A percentile compares a stretch with the other conserved stretches of the same genome.
These are phyloP conservation scores for Zaprionus inermis DNA, from an alignment of 1,140 invertebrate genomes.

Conservation along the genomic window DNA sequence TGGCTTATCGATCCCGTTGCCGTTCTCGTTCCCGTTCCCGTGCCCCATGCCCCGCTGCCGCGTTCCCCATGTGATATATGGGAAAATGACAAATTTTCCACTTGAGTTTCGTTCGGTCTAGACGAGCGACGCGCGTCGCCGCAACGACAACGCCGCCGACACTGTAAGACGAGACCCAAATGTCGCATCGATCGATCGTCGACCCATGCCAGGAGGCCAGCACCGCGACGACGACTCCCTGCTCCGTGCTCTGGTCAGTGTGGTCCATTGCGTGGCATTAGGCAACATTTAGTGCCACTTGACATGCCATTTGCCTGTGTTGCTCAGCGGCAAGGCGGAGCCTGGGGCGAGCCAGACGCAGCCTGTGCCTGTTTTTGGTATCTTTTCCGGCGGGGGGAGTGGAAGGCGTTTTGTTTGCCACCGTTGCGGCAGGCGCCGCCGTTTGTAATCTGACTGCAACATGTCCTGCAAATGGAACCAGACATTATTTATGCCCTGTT, in stretches of 20 bases:
- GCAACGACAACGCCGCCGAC: conserved; percentile 68
- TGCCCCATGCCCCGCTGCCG: conserved; percentile 10
- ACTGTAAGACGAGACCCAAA: conserved; percentile 74
- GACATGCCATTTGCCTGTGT: conserved; percentile 46
- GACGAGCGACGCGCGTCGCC: conserved; percentile 58
- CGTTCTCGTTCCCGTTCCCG: conserved; percentile 11
- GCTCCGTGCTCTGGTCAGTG: conserved; percentile 65
- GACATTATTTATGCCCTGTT: not conserved
- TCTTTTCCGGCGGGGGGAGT: conserved; percentile 2
- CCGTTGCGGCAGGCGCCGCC: conserved; percentile 41
- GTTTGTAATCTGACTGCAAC: not conserved
- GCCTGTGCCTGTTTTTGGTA: not conserved
- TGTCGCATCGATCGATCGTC: conserved; percentile 27
- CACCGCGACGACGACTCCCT: not conserved
- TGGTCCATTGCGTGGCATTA: conserved; percentile 81
- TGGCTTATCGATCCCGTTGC: conserved; percentile 51
- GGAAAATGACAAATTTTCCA: conserved; percentile 76
- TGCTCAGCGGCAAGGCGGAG: not conserved
- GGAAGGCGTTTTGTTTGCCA: conserved; percentile 67
- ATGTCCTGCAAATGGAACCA: conserved; percentile 2
- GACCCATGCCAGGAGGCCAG: conserved; percentile 2
- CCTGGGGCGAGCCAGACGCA: conserved; percentile 4
- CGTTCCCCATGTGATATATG: conserved; percentile 64
- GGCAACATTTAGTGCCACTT: conserved; percentile 67
- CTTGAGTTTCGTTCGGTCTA: conserved; percentile 69